A percentile compares a stretch with the other conserved stretches of the same genome.
Conservation (phyloP, 2,888 invertebrate species). For the Rotaria sp. region DNA sequence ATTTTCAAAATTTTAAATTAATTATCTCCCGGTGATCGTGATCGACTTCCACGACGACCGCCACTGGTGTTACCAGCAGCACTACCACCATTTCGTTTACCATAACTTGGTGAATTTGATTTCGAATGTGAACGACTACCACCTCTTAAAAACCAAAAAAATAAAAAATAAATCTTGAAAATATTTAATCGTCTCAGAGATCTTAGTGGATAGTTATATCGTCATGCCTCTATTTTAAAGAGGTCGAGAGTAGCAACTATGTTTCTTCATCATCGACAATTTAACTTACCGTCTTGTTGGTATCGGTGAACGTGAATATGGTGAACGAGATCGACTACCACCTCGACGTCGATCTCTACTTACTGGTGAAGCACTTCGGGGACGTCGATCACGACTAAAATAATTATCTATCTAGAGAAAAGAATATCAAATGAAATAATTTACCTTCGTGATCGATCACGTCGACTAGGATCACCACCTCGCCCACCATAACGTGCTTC, state of each 20-base stretch:
- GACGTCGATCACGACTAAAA: slow-evolving; percentile 4
- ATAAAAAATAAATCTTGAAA: neutral
- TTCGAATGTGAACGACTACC: slow-evolving; percentile 2
- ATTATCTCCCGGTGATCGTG: neutral
- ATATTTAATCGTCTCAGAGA: neutral
- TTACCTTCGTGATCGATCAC: slow-evolving; percentile 26
- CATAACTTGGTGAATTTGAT: neutral
- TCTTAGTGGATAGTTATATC: slow-evolving; percentile 27
- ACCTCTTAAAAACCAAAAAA: neutral
- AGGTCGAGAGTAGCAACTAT: slow-evolving; percentile 31
- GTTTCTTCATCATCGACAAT: neutral
- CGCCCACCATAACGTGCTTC: neutral
- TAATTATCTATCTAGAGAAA: neutral
- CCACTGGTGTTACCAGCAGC: neutral
- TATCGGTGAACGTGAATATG: slow-evolving; percentile 15
- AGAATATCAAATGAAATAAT: neutral
- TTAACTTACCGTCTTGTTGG: neutral
- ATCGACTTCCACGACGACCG: neutral
- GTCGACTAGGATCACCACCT: neutral
- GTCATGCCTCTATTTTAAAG: neutral
- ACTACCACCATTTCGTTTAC: neutral
- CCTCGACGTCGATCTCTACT: neutral
- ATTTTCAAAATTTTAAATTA: neutral
- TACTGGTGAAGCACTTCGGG: neutral
- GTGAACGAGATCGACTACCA: neutral